Conservation (phyloP, 2,888 invertebrate species). For the Amorpha juglandis region DNA sequence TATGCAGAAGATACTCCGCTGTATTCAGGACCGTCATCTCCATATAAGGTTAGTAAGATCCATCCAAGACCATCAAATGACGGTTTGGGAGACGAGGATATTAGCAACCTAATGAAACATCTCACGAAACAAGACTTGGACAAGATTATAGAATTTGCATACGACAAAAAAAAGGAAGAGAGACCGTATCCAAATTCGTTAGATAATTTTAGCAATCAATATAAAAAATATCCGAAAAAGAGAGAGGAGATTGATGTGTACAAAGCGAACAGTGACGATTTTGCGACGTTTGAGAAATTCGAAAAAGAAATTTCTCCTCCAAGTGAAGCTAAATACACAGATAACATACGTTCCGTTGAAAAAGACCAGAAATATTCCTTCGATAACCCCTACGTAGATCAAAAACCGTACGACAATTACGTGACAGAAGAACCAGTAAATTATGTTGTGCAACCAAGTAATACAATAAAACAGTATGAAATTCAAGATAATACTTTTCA, state of each 20-base stretch:
- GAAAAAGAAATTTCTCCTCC: constrained; percentile 22
- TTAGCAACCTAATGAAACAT: constrained; percentile 68
- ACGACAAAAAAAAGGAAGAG: constrained; percentile 33
- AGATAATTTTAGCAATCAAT: constrained; percentile 27
- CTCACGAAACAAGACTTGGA: constrained; percentile 72
- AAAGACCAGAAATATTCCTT: constrained; percentile 33
- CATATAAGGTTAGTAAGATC: constrained; percentile 66
- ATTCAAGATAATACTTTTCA: constrained; percentile 43
- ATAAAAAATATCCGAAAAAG: constrained; percentile 25
- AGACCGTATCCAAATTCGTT: constrained; percentile 11
- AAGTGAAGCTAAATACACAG: constrained; percentile 36
- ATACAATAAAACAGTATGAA: constrained; percentile 36
- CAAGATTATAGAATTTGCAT: constrained; percentile 66
- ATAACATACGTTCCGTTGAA: constrained; percentile 34
- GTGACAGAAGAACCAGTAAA: constrained; percentile 24
- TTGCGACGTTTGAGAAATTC: constrained; percentile 13
- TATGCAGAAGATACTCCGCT: constrained; percentile 50
- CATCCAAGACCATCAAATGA: constrained; percentile 57
- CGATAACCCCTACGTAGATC: constrained; percentile 26
- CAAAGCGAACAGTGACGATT: constrained; percentile 29
- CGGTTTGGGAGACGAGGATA: constrained; percentile 66
- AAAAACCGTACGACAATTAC: constrained; percentile 28
- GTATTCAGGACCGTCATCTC: constrained; percentile 35
- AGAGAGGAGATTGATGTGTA: constrained; percentile 27
- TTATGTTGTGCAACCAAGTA: constrained; percentile 28